Percentiles rank a stretch among this genome's conserved stretches.
phyloP scores from a whole-genome alignment of 64 coral and sea anemone species.

The Cladopsammia gracilis region DNA sequence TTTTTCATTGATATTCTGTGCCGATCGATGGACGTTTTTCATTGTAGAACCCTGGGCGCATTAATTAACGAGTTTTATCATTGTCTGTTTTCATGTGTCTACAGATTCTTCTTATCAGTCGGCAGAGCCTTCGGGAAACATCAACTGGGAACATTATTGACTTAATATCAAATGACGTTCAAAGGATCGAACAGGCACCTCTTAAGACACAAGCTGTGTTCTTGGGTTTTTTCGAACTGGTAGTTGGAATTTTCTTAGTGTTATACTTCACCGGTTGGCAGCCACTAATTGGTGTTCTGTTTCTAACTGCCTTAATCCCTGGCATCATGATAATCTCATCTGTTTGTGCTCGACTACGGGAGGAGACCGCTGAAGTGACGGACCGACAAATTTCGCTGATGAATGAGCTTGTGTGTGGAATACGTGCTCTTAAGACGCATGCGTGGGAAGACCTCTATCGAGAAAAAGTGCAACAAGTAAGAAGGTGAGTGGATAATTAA shows the following conservation, averaged over 20 bases:
- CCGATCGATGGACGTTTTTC: too few species aligned
- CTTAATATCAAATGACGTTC: conserved; percentile 50
- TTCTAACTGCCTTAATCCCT: background rate
- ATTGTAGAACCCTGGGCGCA: too few species aligned
- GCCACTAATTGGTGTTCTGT: conserved; percentile 4
- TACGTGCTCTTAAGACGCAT: conserved; percentile 56
- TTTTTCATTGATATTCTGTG: too few species aligned
- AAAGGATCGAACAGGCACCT: conserved; percentile 30
- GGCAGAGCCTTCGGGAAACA: background rate
- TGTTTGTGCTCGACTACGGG: conserved; percentile 22
- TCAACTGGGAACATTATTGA: conserved; percentile 40
- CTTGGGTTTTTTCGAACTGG: conserved; percentile 1
- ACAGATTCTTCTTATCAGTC: conserved; percentile 16
- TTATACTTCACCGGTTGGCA: conserved; percentile 53
- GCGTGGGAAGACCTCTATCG: conserved; percentile 38
- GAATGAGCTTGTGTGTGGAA: conserved; percentile 47
- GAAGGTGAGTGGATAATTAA: conserved; percentile 11
- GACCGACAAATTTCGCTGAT: conserved; percentile 41
- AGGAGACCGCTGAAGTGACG: conserved; percentile 31
- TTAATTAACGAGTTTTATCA: too few species aligned
- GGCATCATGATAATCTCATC: background rate
- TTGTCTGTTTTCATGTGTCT: too few species aligned
- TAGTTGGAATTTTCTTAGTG: background rate
- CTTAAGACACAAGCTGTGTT: background rate
- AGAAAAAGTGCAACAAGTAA: conserved; percentile 32